Evolutionary conservation across 2,888 invertebrate genomes (phyloP), one percentile per base, ranked within the genome.

Genomic region (Bembecia ichneumoniformis): DNA sequence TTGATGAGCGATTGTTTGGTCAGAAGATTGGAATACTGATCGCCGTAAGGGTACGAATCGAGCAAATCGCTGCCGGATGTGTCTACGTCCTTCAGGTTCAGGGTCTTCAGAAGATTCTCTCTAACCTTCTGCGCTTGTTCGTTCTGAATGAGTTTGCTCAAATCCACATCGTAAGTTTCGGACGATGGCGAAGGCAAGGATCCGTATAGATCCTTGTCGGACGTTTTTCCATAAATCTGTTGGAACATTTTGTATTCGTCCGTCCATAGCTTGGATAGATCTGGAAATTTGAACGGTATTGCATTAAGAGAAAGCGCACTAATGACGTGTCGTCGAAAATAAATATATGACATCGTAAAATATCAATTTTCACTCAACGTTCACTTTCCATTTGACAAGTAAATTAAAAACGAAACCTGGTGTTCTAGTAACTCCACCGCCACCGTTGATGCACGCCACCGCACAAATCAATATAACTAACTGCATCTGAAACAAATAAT

Each of bases 171-270:
- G 43, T 64, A 69, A 2, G 53, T 65, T 3, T 71, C 52, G 47
- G 57, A 3, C 0, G 79, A 64, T 3, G 82, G 11, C 0, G 79
- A 64, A 3, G 82, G 82, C 15, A 84, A 53, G 0, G 59, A 68
- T 3, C 82, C 80, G 40, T 77, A 87, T 0, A 86, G 64, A 0
- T 84, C 74, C 51, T 67, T 80, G 55, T 87, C 86, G 0, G 84
- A 86, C 2, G 84, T 86, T 58, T 72, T 82, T 0, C 82, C 83
- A 55, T 84, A 87, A 3, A 86, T 63, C 56, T 83, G 77, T 44
- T 82, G 79, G 54, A 84, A 81, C 1, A 77, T 65, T 55, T 82
- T 87, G 60, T 74, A 78, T 55, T 86, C 82, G 36, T 86, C 83
- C 1, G 77, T 73, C 84, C 82, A 84, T 58, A 82, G 83, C 59